Percentiles rank a stretch among this genome's conserved stretches.
phyloP scores from a whole-genome alignment of 2,797 vertebrate species.

The Natrix natrix region DNA sequence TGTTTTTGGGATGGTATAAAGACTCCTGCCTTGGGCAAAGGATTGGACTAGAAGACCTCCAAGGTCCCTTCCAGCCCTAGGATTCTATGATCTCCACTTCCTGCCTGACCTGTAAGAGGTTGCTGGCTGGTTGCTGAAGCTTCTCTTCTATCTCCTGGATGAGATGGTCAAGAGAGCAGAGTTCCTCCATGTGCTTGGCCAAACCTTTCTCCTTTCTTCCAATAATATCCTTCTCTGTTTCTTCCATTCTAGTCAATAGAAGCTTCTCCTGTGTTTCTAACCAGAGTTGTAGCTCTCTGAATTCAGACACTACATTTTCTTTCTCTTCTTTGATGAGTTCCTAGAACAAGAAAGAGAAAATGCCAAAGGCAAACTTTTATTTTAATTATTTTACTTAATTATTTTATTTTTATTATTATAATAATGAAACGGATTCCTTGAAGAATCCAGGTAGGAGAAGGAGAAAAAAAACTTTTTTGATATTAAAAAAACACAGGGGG shows the following conservation, averaged over 20 bases:
- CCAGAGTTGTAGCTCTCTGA: neutral
- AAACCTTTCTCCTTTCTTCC: too few relatives aligned
- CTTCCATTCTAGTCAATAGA: too few relatives aligned
- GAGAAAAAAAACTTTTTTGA: neutral
- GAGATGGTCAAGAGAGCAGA: too few relatives aligned
- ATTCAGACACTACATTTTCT: neutral
- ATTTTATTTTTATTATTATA: neutral
- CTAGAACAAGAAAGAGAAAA: neutral
- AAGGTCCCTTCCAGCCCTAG: neutral
- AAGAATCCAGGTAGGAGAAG: neutral
- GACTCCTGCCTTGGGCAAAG: too few relatives aligned
- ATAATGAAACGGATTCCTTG: neutral
- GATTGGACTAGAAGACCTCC: too few relatives aligned
- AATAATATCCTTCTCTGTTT: too few relatives aligned
- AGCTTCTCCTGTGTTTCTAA: neutral
- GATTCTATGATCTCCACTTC: neutral
- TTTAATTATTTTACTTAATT: too few relatives aligned
- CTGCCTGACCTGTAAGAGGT: neutral
- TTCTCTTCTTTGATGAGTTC: neutral
- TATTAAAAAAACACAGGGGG: fast-evolving
- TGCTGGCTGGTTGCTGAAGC: too few relatives aligned
- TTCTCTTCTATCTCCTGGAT: too few relatives aligned
- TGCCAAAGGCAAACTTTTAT: neutral
- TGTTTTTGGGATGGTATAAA: too few relatives aligned
- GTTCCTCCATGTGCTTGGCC: too few relatives aligned